These are phyloP conservation scores for Cantharis lateralis DNA, from an alignment of 2,888 invertebrate species.

Conservation along the genomic window DNA sequence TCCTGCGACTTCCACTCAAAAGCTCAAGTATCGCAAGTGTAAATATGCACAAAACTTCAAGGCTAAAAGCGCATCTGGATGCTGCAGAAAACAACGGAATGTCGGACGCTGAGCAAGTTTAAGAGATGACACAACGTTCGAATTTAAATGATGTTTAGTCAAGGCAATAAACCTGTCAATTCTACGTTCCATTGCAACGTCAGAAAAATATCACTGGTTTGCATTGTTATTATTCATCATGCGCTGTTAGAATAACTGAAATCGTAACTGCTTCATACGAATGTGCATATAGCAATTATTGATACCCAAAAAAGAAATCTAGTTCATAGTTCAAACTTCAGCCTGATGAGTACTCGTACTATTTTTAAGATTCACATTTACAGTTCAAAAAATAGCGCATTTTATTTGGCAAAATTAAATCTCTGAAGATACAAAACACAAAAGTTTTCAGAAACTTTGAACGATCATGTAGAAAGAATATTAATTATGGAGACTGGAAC, in stretches of 20 bases:
- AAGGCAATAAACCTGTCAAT: constrained; percentile 53
- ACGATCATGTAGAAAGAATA: neutral
- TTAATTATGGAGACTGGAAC: neutral
- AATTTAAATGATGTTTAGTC: constrained; percentile 53
- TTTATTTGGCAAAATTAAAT: neutral
- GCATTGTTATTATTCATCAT: constrained; percentile 48
- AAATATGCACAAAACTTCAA: constrained; percentile 35
- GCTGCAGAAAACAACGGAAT: constrained; percentile 42
- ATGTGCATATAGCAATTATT: constrained; percentile 11
- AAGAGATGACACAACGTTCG: constrained; percentile 51
- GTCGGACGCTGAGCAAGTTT: constrained; percentile 44
- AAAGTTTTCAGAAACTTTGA: neutral
- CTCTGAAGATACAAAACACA: neutral
- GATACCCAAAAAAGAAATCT: neutral
- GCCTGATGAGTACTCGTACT: neutral
- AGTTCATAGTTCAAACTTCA: constrained; percentile 5
- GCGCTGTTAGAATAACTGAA: constrained; percentile 39
- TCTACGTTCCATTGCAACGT: constrained; percentile 44
- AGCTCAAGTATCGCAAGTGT: constrained; percentile 14
- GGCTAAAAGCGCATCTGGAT: constrained; percentile 39
- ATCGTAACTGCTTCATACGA: constrained; percentile 24
- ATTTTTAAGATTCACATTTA: neutral
- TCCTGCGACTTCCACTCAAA: neutral
- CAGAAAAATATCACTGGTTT: constrained; percentile 49
- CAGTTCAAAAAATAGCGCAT: neutral